A percentile compares a stretch with the other conserved stretches of the same genome.
Conservation (phyloP, 2,888 invertebrate genomes). For the Nycteola revayana region DNA sequence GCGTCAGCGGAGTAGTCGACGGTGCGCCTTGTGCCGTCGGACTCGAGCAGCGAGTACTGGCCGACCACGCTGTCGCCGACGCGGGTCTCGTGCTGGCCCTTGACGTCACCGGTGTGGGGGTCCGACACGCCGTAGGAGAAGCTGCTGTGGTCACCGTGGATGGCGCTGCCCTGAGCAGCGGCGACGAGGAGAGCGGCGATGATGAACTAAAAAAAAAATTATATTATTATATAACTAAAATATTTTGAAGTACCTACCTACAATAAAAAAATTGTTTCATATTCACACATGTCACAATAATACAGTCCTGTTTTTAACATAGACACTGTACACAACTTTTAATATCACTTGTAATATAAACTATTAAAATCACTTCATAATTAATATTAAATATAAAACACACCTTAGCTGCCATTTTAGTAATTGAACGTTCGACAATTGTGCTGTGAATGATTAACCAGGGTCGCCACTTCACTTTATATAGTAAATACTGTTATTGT, state of each 20-base stretch:
- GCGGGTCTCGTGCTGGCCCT: slow-evolving; percentile 83
- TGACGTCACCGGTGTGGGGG: slow-evolving; percentile 71
- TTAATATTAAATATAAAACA: slow-evolving; percentile 7
- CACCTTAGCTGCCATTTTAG: slow-evolving; percentile 78
- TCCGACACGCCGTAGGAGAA: slow-evolving; percentile 72
- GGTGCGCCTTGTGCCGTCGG: slow-evolving; percentile 83
- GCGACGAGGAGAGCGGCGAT: slow-evolving; percentile 66
- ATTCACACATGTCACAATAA: too few relatives aligned
- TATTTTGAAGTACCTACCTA: too few relatives aligned
- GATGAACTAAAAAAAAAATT: slow-evolving; percentile 62
- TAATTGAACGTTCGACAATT: slow-evolving; percentile 64
- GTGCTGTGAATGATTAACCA: slow-evolving; percentile 69
- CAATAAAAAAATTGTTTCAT: too few relatives aligned
- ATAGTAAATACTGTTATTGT: slow-evolving; percentile 26
- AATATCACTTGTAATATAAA: too few relatives aligned
- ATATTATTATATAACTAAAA: too few relatives aligned
- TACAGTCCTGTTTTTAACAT: too few relatives aligned
- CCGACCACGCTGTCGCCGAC: slow-evolving; percentile 83
- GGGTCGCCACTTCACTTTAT: slow-evolving; percentile 55
- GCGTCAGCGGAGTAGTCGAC: slow-evolving; percentile 82
- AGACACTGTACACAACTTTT: too few relatives aligned
- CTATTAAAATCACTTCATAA: too few relatives aligned
- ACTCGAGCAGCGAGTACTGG: slow-evolving; percentile 74
- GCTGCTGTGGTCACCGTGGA: slow-evolving; percentile 61
- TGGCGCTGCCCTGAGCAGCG: slow-evolving; percentile 61